Conservation (phyloP, 2,797 vertebrate species). For the Psittacula derbiana region DNA sequence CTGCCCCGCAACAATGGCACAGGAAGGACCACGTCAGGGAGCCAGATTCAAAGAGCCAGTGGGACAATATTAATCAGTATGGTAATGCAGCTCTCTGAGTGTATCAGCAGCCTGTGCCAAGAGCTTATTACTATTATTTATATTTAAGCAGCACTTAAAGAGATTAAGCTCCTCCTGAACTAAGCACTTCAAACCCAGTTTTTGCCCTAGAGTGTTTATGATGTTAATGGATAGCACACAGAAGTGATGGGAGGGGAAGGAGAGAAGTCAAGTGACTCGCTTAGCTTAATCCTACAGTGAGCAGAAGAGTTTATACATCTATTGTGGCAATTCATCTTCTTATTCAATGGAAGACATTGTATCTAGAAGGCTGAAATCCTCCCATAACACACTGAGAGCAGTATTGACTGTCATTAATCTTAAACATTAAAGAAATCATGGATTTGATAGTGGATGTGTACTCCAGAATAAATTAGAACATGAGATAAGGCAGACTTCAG, state of each 20-base stretch:
- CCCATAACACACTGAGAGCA: neutral
- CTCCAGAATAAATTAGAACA: neutral
- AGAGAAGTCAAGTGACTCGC: neutral
- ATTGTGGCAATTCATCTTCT: neutral
- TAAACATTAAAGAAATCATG: neutral
- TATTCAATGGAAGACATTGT: neutral
- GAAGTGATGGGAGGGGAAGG: neutral
- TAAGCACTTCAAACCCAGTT: neutral
- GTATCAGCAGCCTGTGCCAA: neutral
- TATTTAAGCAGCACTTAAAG: constrained; percentile 16
- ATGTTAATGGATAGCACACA: neutral
- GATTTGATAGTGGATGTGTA: neutral
- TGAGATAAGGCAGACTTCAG: neutral
- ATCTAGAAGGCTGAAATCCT: neutral
- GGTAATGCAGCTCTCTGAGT: neutral
- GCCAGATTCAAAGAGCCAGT: neutral
- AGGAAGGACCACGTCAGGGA: too few species aligned
- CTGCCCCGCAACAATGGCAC: accelerated
- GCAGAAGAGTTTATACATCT: neutral
- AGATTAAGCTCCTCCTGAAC: neutral
- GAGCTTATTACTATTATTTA: neutral
- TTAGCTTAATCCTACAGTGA: neutral
- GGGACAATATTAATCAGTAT: neutral
- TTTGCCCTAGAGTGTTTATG: neutral
- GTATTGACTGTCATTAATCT: neutral